Conservation (phyloP, 2,888 invertebrate genomes). For the Ommatoiulus sabulosus region DNA sequence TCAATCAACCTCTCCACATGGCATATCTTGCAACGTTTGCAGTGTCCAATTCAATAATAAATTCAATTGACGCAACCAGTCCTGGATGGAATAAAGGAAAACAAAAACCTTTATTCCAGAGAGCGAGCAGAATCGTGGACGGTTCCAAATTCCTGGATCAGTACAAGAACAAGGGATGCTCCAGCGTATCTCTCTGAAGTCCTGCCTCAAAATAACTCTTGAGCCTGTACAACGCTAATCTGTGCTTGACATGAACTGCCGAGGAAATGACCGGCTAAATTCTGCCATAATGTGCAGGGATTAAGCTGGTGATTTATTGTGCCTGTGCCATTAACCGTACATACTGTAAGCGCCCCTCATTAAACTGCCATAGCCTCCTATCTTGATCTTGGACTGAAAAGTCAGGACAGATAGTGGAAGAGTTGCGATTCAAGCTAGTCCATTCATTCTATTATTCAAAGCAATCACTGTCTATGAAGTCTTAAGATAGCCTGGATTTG, state of each 20-base stretch:
- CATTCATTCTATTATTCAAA: too few species aligned
- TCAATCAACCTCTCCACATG: not conserved
- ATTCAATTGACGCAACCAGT: not conserved
- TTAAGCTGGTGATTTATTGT: not conserved
- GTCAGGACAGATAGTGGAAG: too few species aligned
- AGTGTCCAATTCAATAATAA: not conserved
- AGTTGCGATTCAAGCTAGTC: too few species aligned
- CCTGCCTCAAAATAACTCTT: not conserved
- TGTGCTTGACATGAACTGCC: not conserved
- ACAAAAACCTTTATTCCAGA: not conserved
- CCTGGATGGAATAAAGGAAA: not conserved
- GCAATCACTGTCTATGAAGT: too few species aligned
- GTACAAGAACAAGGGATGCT: not conserved
- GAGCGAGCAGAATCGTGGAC: not conserved
- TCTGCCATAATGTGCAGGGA: not conserved
- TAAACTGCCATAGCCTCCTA: not conserved
- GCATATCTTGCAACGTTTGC: not conserved
- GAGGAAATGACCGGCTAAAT: not conserved
- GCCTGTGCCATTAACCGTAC: not conserved
- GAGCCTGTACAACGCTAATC: not conserved
- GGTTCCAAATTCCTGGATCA: not conserved
- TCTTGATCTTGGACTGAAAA: not conserved
- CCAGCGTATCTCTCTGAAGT: too few species aligned
- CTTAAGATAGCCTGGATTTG: too few species aligned
- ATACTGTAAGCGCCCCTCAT: not conserved